Evolutionary conservation across 30 jellyfish, hydroid and myxozoan species (phyloP), one percentile per base, ranked within the genome.

Genomic region (Aurelia coerulea): DNA sequence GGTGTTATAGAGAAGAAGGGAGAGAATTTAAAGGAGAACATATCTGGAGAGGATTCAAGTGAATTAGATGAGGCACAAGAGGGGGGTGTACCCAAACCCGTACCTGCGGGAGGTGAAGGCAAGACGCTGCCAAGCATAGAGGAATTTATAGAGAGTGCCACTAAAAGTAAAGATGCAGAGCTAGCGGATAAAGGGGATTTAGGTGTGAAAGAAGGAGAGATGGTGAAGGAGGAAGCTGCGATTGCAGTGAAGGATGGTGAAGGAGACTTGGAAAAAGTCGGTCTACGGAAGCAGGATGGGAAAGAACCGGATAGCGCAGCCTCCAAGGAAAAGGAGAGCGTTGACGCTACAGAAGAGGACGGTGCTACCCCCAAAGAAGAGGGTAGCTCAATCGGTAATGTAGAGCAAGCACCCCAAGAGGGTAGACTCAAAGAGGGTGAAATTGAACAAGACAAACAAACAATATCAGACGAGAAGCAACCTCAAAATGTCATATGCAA

Each of bases 401-500:
- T 23, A 23, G 56, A 46, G 56, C 56, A 46, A 46, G 13, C 14
- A 46, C 15, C 56, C 42, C 18, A 65, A 16, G 42, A 65, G 53
- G 35, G 14, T 62, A 46, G 37, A 23, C 46, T 14, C 76, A 13
- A 23, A 46, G 8, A 65, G 42, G 42, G 76, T 13, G 32, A 62
- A n/a, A n/a, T 65, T 13, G 76, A 65, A 23, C 42, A 39, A 39
- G 42, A 23, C 53, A 46, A 46, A 23, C 23, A 65, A 14, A 65
- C 37, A 23, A 34, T 2, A 13, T 32, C 19, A 23, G 62, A 10
- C 14, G 34, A 41, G 13, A 62, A 34, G 16, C 18, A 34, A 50
- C 73, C 73, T 16, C 33, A 74, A 50, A 52, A 73, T 53, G 75
- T 84, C 33, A 75, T 86, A 34, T 86, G 95, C 53, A 86, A 68